Percentiles rank a stretch among this genome's conserved stretches.
Conservation (phyloP, 2,888 invertebrate genomes). For the Euphydryas editha region DNA sequence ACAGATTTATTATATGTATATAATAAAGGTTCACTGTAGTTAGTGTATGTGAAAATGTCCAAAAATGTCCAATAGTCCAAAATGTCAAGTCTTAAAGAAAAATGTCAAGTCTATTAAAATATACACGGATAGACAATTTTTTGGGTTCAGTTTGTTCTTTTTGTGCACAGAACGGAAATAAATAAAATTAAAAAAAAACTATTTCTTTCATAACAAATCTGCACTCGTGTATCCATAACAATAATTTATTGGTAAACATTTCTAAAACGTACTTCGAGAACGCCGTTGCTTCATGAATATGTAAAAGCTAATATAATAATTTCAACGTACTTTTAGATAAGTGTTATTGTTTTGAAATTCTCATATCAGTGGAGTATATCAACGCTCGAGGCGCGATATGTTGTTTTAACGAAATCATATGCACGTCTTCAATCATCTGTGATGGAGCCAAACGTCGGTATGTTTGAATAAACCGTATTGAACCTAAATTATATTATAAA, state of each 20-base stretch:
- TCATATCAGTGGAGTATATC: slow-evolving; percentile 13
- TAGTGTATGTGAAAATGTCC: no score
- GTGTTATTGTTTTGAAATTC: slow-evolving; percentile 64
- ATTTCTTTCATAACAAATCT: neutral
- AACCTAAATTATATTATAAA: neutral
- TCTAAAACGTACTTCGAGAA: slow-evolving; percentile 30
- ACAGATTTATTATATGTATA: no score
- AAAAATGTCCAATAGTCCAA: no score
- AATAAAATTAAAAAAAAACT: neutral
- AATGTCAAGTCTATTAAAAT: no score
- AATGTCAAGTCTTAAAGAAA: no score
- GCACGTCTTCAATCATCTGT: slow-evolving; percentile 3
- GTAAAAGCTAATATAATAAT: slow-evolving; percentile 61
- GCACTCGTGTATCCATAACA: neutral
- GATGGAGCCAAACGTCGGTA: neutral
- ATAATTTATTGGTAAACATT: neutral
- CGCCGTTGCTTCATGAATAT: slow-evolving; percentile 62
- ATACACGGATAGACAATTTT: no score
- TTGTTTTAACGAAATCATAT: slow-evolving; percentile 13
- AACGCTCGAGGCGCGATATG: slow-evolving; percentile 3
- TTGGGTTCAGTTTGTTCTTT: no score
- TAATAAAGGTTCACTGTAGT: no score
- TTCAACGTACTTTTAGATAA: slow-evolving; percentile 61
- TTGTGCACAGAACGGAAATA: neutral
- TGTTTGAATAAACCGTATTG: neutral